Base-by-base conservation (phyloP, 2,888 invertebrate genomes). In the Drosophila flavopinicola region DNA sequence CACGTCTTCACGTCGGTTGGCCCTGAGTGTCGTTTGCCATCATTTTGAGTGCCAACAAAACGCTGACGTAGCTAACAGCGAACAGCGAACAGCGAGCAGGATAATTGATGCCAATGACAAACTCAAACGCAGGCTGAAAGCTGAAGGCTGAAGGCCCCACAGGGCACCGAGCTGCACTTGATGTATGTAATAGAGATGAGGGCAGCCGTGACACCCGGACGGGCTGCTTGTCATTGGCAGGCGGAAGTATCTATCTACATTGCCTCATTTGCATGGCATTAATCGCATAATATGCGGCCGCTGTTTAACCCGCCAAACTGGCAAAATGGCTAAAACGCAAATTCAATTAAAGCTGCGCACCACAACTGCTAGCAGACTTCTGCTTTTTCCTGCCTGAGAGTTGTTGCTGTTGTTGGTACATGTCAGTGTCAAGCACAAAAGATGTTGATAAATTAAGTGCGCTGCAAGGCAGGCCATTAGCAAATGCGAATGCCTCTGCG, bases 401-500 rank as follows among this genome's bases (percentile, higher is more conserved):
- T 23, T 35, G 9, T 27, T 41, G 11, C 37, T 38, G 30, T 37
- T 41, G 39, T 32, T 61, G 39, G 29, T 65, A 38, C 61, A 58
- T 68, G 69, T 75, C 68, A 60, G 53, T 85, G 71, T 82, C 75
- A 82, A 66, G 71, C 67, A 39, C 83, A 66, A 63, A 66, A 51
- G 56, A 67, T 64, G 73, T 67, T 83, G 76, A 82, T 85, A 69
- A 83, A 85, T 85, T 67, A 78, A 72, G 66, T 66, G 59, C 44
- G 63, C 53, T 66, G 67, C 82, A 79, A 30, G 57, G 38, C 47
- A 66, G 63, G 54, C 54, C 70, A 74, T 75, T 77, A 74, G 58
- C 42, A 59, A 71, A 61, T 57, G 54, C 75, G 44, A 51, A 58
- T 51, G 57, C 45, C 44, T 30, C 52, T 15, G 20, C 25, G 33